phyloP scores from a whole-genome alignment of 2,888 invertebrate species.

The Linyphia triangularis region DNA sequence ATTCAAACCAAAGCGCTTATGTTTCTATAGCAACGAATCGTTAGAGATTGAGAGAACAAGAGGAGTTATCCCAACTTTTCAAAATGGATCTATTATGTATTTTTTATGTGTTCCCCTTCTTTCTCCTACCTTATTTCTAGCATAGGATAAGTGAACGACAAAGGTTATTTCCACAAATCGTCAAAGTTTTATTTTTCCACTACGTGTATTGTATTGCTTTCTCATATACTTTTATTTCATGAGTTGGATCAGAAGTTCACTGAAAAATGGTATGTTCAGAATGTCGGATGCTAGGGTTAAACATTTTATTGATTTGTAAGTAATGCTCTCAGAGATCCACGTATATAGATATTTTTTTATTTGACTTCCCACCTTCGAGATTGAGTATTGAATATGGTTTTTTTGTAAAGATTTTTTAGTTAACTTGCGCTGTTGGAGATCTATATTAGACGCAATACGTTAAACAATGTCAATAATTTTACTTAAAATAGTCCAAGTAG shows the following conservation, averaged over 20 bases:
- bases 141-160: constrained; percentile 42
- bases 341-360: background rate
- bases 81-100: constrained; percentile 70
- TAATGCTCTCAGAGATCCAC: background rate
- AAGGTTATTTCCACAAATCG: constrained; percentile 63
- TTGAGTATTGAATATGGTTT: too few relatives aligned
- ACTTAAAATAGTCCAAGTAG: too few relatives aligned
- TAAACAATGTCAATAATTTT: too few relatives aligned
- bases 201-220: constrained; percentile 27
- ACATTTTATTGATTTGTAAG: constrained; percentile 59
- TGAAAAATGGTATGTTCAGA: constrained; percentile 31
- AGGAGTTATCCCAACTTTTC: constrained; percentile 65
- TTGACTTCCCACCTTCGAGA: background rate
- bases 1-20: constrained; percentile 66
- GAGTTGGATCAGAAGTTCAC: background rate
- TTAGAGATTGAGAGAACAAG: constrained; percentile 69
- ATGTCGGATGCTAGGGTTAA: constrained; percentile 43
- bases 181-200: constrained; percentile 41
- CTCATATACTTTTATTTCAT: constrained; percentile 15
- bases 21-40: constrained; percentile 65
- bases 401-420: too few relatives aligned
- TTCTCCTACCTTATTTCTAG: constrained; percentile 39
- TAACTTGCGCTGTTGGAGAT: too few relatives aligned
- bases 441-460: too few relatives aligned
- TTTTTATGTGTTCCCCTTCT: constrained; percentile 52